Evolutionary conservation across 2,113 vertebrate genomes (phyloP), one percentile per base, ranked within the genome.

Genomic region (Haplochromis burtoni): DNA sequence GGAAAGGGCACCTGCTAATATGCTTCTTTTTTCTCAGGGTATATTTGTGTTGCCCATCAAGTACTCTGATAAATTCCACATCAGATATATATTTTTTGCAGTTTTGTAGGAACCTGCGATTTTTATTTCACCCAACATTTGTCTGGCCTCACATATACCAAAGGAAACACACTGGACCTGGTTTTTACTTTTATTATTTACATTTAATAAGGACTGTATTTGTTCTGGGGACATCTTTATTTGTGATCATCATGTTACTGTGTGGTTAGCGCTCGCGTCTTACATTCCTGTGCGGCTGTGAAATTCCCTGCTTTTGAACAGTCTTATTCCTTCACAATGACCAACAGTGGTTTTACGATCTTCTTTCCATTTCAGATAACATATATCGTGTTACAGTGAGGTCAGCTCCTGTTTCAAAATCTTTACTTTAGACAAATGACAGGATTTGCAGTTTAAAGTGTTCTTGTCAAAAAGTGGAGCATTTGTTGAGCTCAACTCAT

Each of bases 201-300:
- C 29, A 63, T 66, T 38, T 35, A 13, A 38, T 38, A 66, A 35
- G 10, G 33, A 38, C 1, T 38, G 17, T 66, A 66, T 66, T 63
- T 63, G 9, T 63, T 63, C 59, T 33, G 29, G 31, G 59, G 4
- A 63, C 2, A 11, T 63, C 29, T 63, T 33, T 63, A 63, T 33
- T 7, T 63, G 29, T 63, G 29, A 33, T 63, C 16, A 17, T 61
- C 57, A 19, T 10, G 55, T 59, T 4, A 9, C 66, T 24, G 66
- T 40, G 63, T 71, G 66, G n/a, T 71, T 71, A 10, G 66, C 5
- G 4, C 35, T 71, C 0, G 0, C 35, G 0, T 68, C 35, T 2
- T 14, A 71, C 19, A 24, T 71, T 71, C 35, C n/a, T 71, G 12
- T 71, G n/a, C 12, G 12, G 35, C 66, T 68, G 63, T 40, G 19